Conservation (phyloP, 2,113 vertebrate genomes). For the Mellivora capensis region DNA sequence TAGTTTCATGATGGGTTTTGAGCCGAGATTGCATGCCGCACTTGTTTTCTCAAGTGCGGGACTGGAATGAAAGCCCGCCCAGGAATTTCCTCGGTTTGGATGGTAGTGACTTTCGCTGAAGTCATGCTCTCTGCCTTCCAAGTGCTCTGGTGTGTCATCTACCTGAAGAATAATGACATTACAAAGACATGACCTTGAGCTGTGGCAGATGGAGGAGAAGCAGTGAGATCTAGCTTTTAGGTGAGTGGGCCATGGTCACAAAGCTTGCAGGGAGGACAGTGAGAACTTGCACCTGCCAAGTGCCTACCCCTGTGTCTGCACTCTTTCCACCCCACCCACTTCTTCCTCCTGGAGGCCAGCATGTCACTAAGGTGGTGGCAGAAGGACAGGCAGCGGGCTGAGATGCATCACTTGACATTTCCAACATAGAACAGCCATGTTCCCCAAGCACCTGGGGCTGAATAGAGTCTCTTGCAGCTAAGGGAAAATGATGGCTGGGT, state of each 20-base stretch:
- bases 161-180: background rate
- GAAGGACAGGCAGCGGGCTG: background rate
- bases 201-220: background rate
- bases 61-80: background rate
- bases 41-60: too few relatives aligned
- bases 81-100: background rate
- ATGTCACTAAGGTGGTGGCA: accelerated
- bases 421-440: accelerated
- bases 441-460: background rate
- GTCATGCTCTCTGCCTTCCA: background rate
- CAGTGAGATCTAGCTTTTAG: too few relatives aligned
- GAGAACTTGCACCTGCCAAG: background rate
- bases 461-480: background rate
- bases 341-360: background rate
- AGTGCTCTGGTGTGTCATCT: background rate
- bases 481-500: background rate
- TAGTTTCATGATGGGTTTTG: too few relatives aligned
- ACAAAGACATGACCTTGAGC: background rate
- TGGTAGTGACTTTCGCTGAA: background rate
- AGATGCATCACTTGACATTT: background rate
- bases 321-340: background rate
- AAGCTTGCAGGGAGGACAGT: background rate
- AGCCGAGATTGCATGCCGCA: background rate
- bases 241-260: too few relatives aligned
- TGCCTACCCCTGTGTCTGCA: accelerated